Evolutionary conservation across 2,113 vertebrate genomes (phyloP).

Genomic region (Ahaetulla prasina): DNA sequence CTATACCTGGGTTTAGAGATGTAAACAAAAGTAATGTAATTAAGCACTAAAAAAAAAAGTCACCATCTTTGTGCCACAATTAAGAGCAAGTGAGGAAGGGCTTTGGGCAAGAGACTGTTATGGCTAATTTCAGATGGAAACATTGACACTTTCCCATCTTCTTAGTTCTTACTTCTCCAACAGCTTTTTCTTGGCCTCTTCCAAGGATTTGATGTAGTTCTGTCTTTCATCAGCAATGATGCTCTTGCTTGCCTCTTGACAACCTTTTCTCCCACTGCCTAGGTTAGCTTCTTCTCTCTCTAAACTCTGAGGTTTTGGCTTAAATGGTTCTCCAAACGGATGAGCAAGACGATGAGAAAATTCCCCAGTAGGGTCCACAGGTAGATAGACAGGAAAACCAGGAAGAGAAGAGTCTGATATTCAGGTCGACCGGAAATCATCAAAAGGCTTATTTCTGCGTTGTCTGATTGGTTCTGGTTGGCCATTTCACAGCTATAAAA

Average conservation of each 20-base stretch:
- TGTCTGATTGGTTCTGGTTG: conserved; percentile 22
- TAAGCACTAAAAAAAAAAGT: background rate
- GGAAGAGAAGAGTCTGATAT: conserved; percentile 25
- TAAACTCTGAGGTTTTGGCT: background rate
- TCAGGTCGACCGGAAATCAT: conserved; percentile 11
- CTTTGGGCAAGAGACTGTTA: background rate
- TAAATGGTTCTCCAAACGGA: conserved; percentile 11
- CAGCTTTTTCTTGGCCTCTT: background rate
- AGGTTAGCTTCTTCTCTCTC: background rate
- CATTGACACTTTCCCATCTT: background rate
- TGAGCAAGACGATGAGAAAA: conserved; percentile 37
- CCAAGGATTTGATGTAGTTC: background rate
- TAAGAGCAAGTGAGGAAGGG: background rate
- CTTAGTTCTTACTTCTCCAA: background rate
- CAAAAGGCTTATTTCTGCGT: conserved; percentile 42
- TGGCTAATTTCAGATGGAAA: background rate
- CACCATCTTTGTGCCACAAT: background rate
- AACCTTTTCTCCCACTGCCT: background rate
- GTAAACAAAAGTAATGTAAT: background rate
- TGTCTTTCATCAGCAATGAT: background rate
- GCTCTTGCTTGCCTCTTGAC: background rate
- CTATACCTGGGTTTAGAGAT: background rate
- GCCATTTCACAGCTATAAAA: conserved; percentile 13
- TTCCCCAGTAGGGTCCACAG: conserved; percentile 28
- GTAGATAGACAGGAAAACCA: conserved; percentile 36